Conservation (phyloP, 2,797 vertebrate genomes). For the Picus viridis region DNA sequence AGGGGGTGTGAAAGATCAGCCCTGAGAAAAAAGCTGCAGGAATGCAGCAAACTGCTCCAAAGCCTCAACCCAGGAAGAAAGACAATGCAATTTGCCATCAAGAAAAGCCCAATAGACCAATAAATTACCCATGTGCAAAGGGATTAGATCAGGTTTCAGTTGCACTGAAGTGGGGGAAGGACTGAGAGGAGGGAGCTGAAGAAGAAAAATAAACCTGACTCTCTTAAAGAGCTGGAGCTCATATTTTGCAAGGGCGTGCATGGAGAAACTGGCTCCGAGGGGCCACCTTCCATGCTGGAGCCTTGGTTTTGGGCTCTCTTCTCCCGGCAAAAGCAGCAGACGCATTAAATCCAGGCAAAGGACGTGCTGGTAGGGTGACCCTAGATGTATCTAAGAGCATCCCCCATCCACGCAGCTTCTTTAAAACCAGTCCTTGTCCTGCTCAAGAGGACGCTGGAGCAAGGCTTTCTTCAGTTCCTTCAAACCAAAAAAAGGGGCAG, state of each 20-base stretch:
- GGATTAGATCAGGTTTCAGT: slow-evolving; percentile 87
- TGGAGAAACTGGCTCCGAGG: not conserved
- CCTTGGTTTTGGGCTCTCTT: not conserved
- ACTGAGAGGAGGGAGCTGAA: slow-evolving; percentile 42
- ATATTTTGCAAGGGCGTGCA: slow-evolving; percentile 39
- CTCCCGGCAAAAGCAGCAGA: not conserved
- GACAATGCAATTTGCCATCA: slow-evolving; percentile 88
- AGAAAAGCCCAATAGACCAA: slow-evolving; percentile 88
- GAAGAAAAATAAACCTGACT: slow-evolving; percentile 65
- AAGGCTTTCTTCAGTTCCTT: not conserved
- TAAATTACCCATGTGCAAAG: slow-evolving; percentile 87
- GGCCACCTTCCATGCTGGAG: not conserved
- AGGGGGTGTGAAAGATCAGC: slow-evolving; percentile 76
- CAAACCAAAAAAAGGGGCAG: not conserved
- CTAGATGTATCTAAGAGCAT: not conserved
- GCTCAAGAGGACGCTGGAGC: not conserved
- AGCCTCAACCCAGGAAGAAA: slow-evolving; percentile 80
- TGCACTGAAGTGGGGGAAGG: slow-evolving; percentile 67
- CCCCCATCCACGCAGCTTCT: not conserved
- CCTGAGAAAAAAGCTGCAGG: slow-evolving; percentile 75
- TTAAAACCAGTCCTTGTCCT: not conserved
- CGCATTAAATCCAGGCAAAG: not conserved
- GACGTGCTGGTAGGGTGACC: not conserved
- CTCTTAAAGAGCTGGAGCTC: slow-evolving; percentile 81
- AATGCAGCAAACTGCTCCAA: slow-evolving; percentile 75